phyloP scores from a whole-genome alignment of 1,140 invertebrate genomes.

The Mya arenaria region DNA sequence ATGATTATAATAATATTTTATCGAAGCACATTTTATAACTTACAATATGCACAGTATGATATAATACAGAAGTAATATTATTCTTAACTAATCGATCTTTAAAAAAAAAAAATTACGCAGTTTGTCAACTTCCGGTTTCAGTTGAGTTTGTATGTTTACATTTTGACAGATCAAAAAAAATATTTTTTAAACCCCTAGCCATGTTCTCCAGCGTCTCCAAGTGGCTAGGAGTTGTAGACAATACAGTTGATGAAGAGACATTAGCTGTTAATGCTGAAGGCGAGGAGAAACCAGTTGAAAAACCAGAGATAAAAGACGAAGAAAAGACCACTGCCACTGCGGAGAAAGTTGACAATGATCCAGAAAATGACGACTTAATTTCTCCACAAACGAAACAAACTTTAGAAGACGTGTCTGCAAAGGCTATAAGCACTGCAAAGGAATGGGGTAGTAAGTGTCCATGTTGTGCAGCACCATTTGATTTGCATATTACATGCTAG shows the following conservation, averaged over 20 bases:
- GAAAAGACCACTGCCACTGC: conserved; percentile 55
- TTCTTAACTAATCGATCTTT: too few relatives aligned
- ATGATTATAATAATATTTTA: too few relatives aligned
- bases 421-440: conserved; percentile 95
- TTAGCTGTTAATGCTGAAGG: conserved; percentile 35
- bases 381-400: conserved; percentile 66
- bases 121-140: conserved; percentile 53
- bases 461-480: too few relatives aligned
- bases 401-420: conserved; percentile 88
- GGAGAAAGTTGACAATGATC: conserved; percentile 38
- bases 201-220: conserved; percentile 77
- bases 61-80: too few relatives aligned
- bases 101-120: too few relatives aligned
- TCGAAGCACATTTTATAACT: too few relatives aligned
- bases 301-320: conserved; percentile 58
- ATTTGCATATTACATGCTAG: too few relatives aligned
- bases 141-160: conserved; percentile 50
- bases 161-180: conserved; percentile 3
- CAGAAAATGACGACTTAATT: conserved; percentile 51
- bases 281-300: conserved; percentile 49
- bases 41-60: too few relatives aligned
- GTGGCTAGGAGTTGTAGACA: conserved; percentile 74
- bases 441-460: conserved; percentile 89
- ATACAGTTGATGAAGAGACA: conserved; percentile 58
- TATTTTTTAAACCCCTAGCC: conserved; percentile 12